Conservation (phyloP, 2,797 vertebrate species). For the Phylloscopus collybita region DNA sequence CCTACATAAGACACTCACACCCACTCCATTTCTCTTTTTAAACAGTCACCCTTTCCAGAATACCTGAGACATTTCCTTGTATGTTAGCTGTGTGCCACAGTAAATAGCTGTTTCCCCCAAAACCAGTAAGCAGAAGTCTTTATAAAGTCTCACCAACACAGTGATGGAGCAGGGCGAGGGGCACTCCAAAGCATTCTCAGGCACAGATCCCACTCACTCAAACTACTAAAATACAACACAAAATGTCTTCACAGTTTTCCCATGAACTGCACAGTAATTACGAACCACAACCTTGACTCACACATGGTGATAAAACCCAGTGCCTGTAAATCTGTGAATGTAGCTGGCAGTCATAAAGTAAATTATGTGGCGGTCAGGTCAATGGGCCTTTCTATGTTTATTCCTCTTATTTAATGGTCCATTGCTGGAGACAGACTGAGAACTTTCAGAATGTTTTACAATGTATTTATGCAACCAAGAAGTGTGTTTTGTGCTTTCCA, state of each 20-base stretch:
- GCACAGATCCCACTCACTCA: neutral
- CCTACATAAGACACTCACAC: neutral
- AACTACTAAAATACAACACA: slow-evolving; percentile 2
- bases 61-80: neutral
- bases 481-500: slow-evolving; percentile 10
- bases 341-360: slow-evolving; percentile 34
- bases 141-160: neutral
- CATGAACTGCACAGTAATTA: neutral
- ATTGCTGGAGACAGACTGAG: neutral
- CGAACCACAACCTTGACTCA: neutral
- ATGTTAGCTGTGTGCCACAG: neutral
- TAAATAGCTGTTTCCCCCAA: neutral
- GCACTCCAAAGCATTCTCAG: neutral
- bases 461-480: neutral
- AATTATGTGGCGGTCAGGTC: neutral
- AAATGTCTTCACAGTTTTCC: slow-evolving; percentile 7
- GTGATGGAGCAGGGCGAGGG: neutral
- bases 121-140: neutral
- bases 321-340: slow-evolving; percentile 49
- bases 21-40: neutral
- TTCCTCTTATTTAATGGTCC: slow-evolving; percentile 35
- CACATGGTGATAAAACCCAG: slow-evolving; percentile 23
- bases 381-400: slow-evolving; percentile 24
- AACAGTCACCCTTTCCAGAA: neutral
- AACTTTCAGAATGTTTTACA: slow-evolving; percentile 37